Conservation (phyloP, 37 sponge, comb jelly and placozoan species). For the Beroe forskalii region DNA sequence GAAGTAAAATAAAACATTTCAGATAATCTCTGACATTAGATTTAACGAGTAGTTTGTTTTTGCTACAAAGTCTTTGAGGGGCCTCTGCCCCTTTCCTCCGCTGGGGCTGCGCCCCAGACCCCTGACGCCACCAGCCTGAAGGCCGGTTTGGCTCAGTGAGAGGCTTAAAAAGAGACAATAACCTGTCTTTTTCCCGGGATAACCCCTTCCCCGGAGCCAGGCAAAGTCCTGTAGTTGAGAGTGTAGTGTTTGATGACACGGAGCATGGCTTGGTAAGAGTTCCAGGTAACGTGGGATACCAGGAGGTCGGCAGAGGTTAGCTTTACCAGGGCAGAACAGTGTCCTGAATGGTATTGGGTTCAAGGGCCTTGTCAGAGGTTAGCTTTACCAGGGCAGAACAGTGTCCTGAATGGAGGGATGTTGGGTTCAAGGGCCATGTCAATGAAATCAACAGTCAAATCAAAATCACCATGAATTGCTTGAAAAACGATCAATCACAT, state of each 20-base stretch:
- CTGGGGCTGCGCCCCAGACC: no score
- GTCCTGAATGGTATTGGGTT: slow-evolving; percentile 70
- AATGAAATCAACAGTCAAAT: no score
- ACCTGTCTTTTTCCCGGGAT: not conserved
- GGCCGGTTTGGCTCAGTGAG: not conserved
- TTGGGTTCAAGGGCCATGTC: slow-evolving; percentile 74
- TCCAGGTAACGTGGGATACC: slow-evolving; percentile 89
- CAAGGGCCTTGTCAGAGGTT: slow-evolving; percentile 74
- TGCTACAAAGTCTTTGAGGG: no score
- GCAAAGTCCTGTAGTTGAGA: slow-evolving; percentile 31
- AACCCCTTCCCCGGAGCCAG: not conserved
- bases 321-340: slow-evolving; percentile 91
- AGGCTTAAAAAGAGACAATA: not conserved
- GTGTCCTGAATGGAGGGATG: slow-evolving; percentile 71
- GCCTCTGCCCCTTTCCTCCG: no score
- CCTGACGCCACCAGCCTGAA: no score
- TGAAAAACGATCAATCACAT: no score
- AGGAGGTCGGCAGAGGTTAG: slow-evolving; percentile 77
- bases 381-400: slow-evolving; percentile 91
- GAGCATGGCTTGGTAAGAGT: slow-evolving; percentile 76
- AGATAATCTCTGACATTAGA: no score
- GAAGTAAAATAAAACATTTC: no score
- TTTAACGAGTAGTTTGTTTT: no score
- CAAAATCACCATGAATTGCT: no score
- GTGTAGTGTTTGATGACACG: slow-evolving; percentile 83